Percentiles rank a stretch among this genome's conserved stretches.
Conservation (phyloP, 2,113 vertebrate species). For the Gymnobelideus leadbeateri region DNA sequence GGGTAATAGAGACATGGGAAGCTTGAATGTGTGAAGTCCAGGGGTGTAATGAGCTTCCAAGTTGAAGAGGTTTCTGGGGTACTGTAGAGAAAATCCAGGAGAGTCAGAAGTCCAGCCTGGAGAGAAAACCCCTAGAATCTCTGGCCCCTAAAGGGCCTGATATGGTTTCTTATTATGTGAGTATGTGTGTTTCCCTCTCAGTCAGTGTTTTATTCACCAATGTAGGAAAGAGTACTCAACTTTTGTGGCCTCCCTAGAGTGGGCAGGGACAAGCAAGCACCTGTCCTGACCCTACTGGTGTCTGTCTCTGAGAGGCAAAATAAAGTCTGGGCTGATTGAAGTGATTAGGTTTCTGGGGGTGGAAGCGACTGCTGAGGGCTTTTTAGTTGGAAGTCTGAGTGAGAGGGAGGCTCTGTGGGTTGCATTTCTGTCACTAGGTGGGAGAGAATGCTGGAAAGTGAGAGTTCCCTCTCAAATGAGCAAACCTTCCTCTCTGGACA, state of each 20-base stretch:
- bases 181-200: neutral
- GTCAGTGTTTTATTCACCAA: neutral
- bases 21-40: neutral
- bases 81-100: neutral
- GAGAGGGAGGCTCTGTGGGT: neutral
- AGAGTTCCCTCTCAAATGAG: neutral
- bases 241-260: neutral
- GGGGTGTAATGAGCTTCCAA: neutral
- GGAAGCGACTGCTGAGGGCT: neutral
- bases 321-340: neutral
- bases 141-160: neutral
- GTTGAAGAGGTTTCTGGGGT: neutral
- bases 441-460: neutral
- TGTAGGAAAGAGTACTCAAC: neutral
- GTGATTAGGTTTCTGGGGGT: neutral
- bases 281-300: neutral
- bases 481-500: neutral
- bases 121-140: neutral
- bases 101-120: neutral
- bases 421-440: neutral
- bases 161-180: neutral
- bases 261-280: neutral
- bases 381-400: neutral
- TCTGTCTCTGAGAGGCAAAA: neutral
- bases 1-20: neutral